Conservation (phyloP, 2,113 vertebrate genomes). For the Recurvirostra avosetta region DNA sequence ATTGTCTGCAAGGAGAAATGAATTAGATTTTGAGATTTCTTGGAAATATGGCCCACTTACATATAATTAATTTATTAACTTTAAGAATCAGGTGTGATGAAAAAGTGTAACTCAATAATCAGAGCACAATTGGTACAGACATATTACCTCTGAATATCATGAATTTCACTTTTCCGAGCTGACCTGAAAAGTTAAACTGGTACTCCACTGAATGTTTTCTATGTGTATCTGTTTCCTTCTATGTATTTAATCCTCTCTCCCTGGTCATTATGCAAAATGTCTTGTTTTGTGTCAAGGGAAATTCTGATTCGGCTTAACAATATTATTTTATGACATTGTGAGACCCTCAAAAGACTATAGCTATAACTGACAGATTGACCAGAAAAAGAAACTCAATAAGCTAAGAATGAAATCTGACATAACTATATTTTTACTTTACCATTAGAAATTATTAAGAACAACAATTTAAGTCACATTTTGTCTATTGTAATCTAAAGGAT, state of each 20-base stretch:
- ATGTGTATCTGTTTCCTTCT: neutral
- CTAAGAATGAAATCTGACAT: constrained; percentile 4
- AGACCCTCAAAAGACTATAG: neutral
- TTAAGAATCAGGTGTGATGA: neutral
- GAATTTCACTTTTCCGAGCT: neutral
- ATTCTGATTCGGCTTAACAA: constrained; percentile 32
- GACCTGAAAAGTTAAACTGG: constrained; percentile 13
- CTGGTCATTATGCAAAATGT: constrained; percentile 13
- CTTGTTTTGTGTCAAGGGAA: constrained; percentile 38
- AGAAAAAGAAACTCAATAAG: neutral
- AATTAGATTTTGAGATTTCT: neutral
- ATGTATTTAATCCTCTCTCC: constrained; percentile 11
- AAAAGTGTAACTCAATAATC: neutral
- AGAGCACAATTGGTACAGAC: neutral
- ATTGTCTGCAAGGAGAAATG: neutral
- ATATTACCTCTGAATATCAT: neutral
- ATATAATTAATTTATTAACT: neutral
- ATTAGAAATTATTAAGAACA: constrained; percentile 9
- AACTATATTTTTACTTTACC: constrained; percentile 25
- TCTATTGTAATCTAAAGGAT: constrained; percentile 8
- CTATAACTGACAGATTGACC: constrained; percentile 30
- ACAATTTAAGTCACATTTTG: neutral
- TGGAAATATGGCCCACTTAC: neutral
- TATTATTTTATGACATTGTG: constrained; percentile 10
- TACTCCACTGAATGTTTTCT: constrained; percentile 15